Evolutionary conservation across 2,797 vertebrate species (phyloP).

Genomic region (Crax fasciolata): DNA sequence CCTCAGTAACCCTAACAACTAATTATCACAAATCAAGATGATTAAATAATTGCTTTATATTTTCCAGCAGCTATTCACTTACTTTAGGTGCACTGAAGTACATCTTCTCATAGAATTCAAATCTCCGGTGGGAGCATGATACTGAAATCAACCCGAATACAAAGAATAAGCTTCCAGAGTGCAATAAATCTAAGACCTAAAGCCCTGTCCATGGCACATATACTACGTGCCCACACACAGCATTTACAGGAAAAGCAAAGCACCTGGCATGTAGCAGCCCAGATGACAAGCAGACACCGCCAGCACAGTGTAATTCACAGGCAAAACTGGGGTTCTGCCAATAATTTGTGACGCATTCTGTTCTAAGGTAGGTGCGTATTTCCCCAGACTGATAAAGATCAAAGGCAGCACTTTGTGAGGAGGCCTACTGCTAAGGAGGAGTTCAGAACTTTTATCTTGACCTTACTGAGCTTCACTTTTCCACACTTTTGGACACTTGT

Average conservation of each 20-base stretch:
- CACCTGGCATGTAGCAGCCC: background rate
- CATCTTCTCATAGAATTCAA: background rate
- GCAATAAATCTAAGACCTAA: background rate
- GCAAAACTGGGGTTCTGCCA: background rate
- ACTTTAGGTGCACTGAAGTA: background rate
- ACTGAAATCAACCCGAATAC: background rate
- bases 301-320: background rate
- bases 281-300: background rate
- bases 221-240: background rate
- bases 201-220: background rate
- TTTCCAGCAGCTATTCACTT: background rate
- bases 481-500: background rate
- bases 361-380: too few species aligned
- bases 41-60: background rate
- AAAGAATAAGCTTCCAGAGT: background rate
- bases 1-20: background rate
- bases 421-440: background rate
- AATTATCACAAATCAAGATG: background rate
- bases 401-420: background rate
- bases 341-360: background rate
- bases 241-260: background rate
- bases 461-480: background rate
- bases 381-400: background rate
- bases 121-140: background rate
- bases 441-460: background rate